A percentile compares a stretch with the other conserved stretches of the same genome.
Evolutionary conservation across 2,797 vertebrate species (phyloP).

Genomic region (Natrix natrix): DNA sequence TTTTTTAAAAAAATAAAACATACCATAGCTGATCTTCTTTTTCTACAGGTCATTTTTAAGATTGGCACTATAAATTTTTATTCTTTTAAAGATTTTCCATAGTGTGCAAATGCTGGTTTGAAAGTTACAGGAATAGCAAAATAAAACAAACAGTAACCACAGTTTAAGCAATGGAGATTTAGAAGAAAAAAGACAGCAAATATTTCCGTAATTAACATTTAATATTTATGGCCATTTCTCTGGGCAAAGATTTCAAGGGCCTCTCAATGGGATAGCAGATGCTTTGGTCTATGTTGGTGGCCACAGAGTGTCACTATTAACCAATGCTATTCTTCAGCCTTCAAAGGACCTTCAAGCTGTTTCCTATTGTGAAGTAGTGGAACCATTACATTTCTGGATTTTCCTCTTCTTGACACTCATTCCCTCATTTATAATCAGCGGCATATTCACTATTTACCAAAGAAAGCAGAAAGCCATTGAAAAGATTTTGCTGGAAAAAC

Average conservation of each 20-base stretch:
- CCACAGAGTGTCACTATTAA: slow-evolving; percentile 38
- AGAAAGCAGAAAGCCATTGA: slow-evolving; percentile 33
- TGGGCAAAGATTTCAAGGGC: slow-evolving; percentile 1
- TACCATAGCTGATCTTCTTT: not conserved
- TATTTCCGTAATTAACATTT: not conserved
- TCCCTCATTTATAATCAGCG: slow-evolving; percentile 65
- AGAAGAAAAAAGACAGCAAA: not conserved
- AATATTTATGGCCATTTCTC: not conserved
- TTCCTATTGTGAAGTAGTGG: slow-evolving; percentile 64
- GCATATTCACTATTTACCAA: slow-evolving; percentile 35
- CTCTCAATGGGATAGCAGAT: slow-evolving; percentile 10
- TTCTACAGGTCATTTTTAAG: not conserved
- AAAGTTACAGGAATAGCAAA: not conserved
- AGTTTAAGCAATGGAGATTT: not conserved
- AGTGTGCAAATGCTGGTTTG: not conserved
- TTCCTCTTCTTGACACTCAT: slow-evolving; percentile 58
- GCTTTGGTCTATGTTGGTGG: slow-evolving; percentile 15
- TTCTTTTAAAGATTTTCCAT: not conserved
- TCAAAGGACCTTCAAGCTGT: slow-evolving; percentile 60
- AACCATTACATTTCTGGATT: slow-evolving; percentile 59
- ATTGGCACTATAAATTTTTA: not conserved
- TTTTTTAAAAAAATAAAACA: not conserved
- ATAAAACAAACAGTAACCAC: not conserved
- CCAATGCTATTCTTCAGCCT: slow-evolving; percentile 35
- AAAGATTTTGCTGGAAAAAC: slow-evolving; percentile 39